Evolutionary conservation across 2,888 invertebrate genomes (phyloP).

Genomic region (Leptopilina syphax): DNA sequence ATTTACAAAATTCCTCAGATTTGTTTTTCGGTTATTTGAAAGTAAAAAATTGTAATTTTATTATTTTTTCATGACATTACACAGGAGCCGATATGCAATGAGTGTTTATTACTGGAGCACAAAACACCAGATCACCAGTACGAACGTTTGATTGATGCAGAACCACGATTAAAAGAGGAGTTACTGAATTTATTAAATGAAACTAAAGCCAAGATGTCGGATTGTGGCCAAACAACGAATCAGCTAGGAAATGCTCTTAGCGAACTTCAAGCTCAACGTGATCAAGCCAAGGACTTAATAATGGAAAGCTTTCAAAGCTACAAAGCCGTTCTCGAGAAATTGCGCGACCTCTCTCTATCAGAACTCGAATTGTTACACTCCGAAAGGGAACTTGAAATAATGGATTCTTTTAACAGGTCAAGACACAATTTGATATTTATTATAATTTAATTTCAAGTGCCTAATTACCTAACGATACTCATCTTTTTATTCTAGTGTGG

Average conservation of each 20-base stretch:
- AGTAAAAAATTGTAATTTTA: background rate
- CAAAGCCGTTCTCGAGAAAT: slow-evolving; percentile 88
- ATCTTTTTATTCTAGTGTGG: slow-evolving; percentile 78
- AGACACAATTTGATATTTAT: too few species aligned
- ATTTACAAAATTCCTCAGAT: too few species aligned
- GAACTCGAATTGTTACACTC: slow-evolving; percentile 88
- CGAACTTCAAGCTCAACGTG: slow-evolving; percentile 91
- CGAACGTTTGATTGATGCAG: slow-evolving; percentile 89
- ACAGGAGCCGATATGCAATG: slow-evolving; percentile 90
- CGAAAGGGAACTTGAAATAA: slow-evolving; percentile 91
- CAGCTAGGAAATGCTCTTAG: slow-evolving; percentile 88
- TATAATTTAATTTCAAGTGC: too few species aligned
- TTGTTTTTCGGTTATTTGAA: too few species aligned
- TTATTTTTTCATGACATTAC: slow-evolving; percentile 19
- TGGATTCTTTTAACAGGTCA: slow-evolving; percentile 88
- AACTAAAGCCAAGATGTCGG: slow-evolving; percentile 85
- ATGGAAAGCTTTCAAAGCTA: slow-evolving; percentile 88
- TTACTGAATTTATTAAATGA: slow-evolving; percentile 86
- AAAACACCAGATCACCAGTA: slow-evolving; percentile 89
- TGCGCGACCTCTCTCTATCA: slow-evolving; percentile 86
- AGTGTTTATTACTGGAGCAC: slow-evolving; percentile 90
- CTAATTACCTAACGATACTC: background rate
- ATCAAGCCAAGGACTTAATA: slow-evolving; percentile 90
- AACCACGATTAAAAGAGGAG: slow-evolving; percentile 87
- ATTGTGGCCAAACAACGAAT: slow-evolving; percentile 86